These are phyloP conservation scores for Cacoxenus indagator DNA, from an alignment of 2,888 invertebrate species.

Conservation along the genomic window DNA sequence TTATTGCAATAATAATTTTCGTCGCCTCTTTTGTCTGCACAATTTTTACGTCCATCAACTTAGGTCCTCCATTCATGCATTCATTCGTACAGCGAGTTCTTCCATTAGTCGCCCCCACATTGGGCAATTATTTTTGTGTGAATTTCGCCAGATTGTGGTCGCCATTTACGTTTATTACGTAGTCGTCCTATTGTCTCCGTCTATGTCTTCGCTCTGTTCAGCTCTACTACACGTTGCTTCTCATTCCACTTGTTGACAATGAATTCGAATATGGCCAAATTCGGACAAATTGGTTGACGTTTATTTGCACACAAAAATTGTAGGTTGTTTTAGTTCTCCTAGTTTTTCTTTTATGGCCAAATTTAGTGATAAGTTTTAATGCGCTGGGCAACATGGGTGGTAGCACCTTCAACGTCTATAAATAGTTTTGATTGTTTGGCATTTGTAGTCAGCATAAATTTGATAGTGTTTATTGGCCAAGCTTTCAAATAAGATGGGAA, in stretches of 20 bases:
- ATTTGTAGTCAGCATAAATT: no score
- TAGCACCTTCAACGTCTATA: no score
- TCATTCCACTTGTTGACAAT: constrained; percentile 13
- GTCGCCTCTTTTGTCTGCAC: constrained; percentile 55
- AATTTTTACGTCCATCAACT: constrained; percentile 1
- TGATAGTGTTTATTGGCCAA: not conserved
- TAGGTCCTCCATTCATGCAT: not conserved
- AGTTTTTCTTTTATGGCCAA: not conserved
- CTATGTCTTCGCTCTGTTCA: not conserved
- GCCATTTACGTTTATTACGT: constrained; percentile 2
- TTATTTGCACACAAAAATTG: not conserved
- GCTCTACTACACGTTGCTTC: not conserved
- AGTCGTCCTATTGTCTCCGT: not conserved
- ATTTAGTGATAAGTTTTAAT: no score
- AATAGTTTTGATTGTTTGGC: not conserved
- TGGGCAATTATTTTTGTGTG: constrained; percentile 48
- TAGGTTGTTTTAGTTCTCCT: not conserved
- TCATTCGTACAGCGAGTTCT: not conserved
- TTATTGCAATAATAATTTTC: constrained; percentile 62
- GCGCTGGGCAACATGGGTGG: no score
- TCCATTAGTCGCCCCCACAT: not conserved
- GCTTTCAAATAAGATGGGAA: no score
- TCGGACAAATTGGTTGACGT: not conserved
- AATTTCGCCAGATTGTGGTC: constrained; percentile 61
- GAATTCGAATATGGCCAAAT: not conserved